Conservation (phyloP, 2,113 vertebrate species). For the Crotalus tigris region DNA sequence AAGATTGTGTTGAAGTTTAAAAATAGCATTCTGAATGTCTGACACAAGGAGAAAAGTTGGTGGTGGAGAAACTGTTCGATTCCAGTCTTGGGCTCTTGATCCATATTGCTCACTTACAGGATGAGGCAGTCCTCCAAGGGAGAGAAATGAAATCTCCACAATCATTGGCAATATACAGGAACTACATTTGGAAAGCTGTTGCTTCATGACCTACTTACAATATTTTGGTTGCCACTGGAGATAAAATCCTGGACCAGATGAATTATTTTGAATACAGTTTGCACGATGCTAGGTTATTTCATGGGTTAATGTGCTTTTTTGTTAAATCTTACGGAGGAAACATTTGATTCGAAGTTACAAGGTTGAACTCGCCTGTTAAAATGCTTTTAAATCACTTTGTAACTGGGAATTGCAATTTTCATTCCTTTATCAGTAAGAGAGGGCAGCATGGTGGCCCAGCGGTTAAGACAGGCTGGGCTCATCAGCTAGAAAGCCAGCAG, state of each 20-base stretch:
- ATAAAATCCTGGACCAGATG: neutral
- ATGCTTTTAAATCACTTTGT: conserved; percentile 10
- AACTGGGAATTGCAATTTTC: conserved; percentile 26
- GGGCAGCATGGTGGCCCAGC: neutral
- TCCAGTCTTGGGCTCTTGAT: neutral
- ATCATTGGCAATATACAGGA: neutral
- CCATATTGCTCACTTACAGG: neutral
- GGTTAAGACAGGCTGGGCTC: neutral
- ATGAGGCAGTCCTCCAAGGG: neutral
- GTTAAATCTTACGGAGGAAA: conserved; percentile 23
- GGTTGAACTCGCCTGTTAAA: conserved; percentile 2
- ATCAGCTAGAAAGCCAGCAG: neutral
- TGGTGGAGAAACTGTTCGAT: neutral
- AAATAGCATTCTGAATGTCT: conserved; percentile 15
- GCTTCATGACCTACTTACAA: neutral
- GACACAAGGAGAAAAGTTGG: neutral
- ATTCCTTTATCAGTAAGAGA: conserved; percentile 3
- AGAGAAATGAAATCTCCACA: neutral
- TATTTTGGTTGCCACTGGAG: neutral
- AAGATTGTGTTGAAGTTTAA: conserved; percentile 35
- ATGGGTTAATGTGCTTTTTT: conserved; percentile 29
- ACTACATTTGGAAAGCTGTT: neutral
- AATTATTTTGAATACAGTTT: neutral
- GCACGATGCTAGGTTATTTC: neutral
- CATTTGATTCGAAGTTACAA: conserved; percentile 28